Evolutionary conservation across 2,113 vertebrate species (phyloP), one percentile per base, ranked within the genome.

Genomic region (Pelvicachromis taeniatus): DNA sequence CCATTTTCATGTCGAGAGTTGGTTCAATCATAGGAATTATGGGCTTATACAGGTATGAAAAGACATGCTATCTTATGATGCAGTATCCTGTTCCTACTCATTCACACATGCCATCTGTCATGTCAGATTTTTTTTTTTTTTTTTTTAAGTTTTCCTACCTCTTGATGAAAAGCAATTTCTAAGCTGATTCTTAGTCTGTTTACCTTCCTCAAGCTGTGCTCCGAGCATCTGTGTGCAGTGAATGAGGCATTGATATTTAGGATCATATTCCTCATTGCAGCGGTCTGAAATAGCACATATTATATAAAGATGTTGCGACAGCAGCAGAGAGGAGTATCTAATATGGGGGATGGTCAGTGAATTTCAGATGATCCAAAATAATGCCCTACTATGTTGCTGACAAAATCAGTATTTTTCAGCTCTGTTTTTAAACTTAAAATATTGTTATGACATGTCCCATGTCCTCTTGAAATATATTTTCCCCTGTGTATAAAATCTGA

Each of bases 251-350:
- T 91, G 88, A 94, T 93, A 90, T 95, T 95, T 93, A 80, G 90
- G 77, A 91, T 93, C 91, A 88, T 86, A 88, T 94, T 90, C 87
- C 84, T 85, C 87, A 81, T 93, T 87, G 73, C 84, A 84, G 90
- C 86, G 77, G 87, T 88, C 87, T 88, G 79, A 91, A 94, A 93
- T 93, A 94, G 91, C 86, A 92, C 73, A 88, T 82, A 93, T 94
- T 94, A 91, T 90, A 84, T 92, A 91, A 94, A 94, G 87, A 91
- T 91, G 91, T 89, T 89, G 90, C 87, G 88, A 89, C 87, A 88
- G 90, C 70, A 82, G 54, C 82, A 85, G n/a, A 87, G 40, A 88
- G 75, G 42, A 63, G 77, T 45, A 75, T 84, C 65, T 78, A 84
- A 83, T 31, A 33, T 55, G 45, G 70, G 45, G 70, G 70, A 52